These are phyloP conservation scores for Malurus leucopterus DNA, from an alignment of 2,797 vertebrate genomes.

Conservation along the genomic window DNA sequence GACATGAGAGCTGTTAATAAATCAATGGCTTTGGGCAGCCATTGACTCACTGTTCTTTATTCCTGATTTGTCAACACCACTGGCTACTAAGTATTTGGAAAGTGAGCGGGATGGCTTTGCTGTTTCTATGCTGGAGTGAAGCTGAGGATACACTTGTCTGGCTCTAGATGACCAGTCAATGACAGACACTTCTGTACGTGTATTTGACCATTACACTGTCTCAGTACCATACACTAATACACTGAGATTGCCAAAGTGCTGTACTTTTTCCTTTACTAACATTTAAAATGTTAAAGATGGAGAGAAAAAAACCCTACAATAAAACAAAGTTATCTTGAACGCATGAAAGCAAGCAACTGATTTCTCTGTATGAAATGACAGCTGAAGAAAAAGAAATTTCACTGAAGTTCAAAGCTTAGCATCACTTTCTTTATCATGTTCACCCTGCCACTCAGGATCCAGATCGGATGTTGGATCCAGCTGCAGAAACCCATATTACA, in stretches of 20 bases:
- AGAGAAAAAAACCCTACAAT: neutral
- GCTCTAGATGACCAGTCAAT: neutral
- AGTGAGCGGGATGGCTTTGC: rapidly evolving
- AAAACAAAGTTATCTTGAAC: neutral
- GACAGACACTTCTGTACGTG: neutral
- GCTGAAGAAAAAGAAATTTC: neutral
- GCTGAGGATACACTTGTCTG: neutral
- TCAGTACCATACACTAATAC: neutral
- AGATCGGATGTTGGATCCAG: neutral
- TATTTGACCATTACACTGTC: neutral
- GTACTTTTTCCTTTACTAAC: neutral
- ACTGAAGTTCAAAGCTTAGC: neutral
- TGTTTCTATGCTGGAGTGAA: neutral
- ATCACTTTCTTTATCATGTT: neutral
- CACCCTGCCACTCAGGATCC: neutral
- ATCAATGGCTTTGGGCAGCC: neutral
- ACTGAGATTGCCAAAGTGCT: neutral
- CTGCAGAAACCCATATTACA: neutral
- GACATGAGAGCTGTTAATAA: neutral
- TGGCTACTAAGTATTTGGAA: neutral
- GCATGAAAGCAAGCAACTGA: neutral
- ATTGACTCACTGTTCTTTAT: neutral
- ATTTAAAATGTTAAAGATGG: neutral
- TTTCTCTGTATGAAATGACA: neutral
- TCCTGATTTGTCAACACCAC: neutral